Base-by-base conservation (phyloP, 1,140 invertebrate genomes). In the Zaprionus africanus region DNA sequence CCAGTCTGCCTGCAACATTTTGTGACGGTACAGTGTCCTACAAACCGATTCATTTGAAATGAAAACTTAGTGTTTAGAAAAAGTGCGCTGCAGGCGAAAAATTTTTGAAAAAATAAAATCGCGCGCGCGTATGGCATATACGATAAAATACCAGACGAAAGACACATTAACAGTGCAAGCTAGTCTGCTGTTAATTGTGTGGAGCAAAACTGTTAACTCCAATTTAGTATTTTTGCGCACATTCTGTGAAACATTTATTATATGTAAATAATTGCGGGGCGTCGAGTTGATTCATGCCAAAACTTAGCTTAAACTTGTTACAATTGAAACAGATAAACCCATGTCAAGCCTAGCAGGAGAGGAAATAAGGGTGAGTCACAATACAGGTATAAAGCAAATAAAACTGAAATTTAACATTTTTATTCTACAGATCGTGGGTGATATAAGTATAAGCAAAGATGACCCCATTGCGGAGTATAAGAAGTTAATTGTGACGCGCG, bases 381-480 rank as follows among this genome's bases (percentile, higher is more conserved):
- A 34, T 22, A 19, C n/a, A 28, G 28, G 28, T 12, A 7, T 11
- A 46, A 0, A 31, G 13, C 4, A 53, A 22, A 51, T 31, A 34
- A 53, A n/a, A 15, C 15, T 31, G 5, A 1, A 31, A 31, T 15
- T 28, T 17, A 26, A 46, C 12, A 63, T 51, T 12, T 41, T 17
- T 26, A 4, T 12, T 43, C 49, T 12, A 11, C 19, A 72, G 70
- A 36, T 49, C 6, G 26, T 34, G 36, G 61, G 41, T 4, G 58
- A 76, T 12, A 65, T 60, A 4, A 77, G 26, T 1, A 90, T 88
- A 51, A 41, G 66, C 4, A 41, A 65, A 2, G 66, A 15, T 17
- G 51, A 83, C 5, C 85, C 85, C 0, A 31, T 88, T 0, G 73
- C 69, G 19, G 86, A 90, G 9, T 90, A 90, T 24, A 58, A 75